Conservation (phyloP, 1,140 invertebrate species). For the Mizuhopecten yessoensis region DNA sequence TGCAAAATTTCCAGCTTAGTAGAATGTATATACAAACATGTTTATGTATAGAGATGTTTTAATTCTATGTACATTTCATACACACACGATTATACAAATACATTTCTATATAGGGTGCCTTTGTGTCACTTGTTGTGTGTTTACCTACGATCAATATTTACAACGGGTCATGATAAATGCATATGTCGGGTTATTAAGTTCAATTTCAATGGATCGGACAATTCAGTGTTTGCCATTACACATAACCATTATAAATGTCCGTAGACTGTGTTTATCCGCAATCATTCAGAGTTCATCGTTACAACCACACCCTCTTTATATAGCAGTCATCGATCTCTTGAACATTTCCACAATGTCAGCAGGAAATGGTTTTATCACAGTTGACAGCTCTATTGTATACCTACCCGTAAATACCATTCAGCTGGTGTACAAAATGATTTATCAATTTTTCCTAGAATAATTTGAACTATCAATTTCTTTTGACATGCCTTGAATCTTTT, state of each 20-base stretch:
- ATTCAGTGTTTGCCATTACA: constrained; percentile 6
- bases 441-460: not conserved
- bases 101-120: not conserved
- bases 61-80: constrained; percentile 7
- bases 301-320: not conserved
- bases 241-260: not conserved
- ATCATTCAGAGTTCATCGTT: constrained; percentile 38
- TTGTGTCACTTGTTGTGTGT: constrained; percentile 3
- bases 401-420: constrained; percentile 1
- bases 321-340: constrained; percentile 4
- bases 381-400: not conserved
- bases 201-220: constrained; percentile 7
- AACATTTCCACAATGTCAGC: not conserved
- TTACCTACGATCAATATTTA: not conserved
- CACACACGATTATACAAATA: not conserved
- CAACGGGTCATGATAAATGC: not conserved
- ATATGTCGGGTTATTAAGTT: not conserved
- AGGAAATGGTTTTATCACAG: constrained; percentile 28
- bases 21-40: not conserved
- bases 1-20: constrained; percentile 12
- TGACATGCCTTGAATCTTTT: not conserved
- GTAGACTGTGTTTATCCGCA: not conserved
- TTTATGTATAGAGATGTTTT: not conserved
- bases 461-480: not conserved
- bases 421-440: not conserved